Evolutionary conservation across 2,113 vertebrate genomes (phyloP).

Genomic region (Poeciliopsis prolifica): DNA sequence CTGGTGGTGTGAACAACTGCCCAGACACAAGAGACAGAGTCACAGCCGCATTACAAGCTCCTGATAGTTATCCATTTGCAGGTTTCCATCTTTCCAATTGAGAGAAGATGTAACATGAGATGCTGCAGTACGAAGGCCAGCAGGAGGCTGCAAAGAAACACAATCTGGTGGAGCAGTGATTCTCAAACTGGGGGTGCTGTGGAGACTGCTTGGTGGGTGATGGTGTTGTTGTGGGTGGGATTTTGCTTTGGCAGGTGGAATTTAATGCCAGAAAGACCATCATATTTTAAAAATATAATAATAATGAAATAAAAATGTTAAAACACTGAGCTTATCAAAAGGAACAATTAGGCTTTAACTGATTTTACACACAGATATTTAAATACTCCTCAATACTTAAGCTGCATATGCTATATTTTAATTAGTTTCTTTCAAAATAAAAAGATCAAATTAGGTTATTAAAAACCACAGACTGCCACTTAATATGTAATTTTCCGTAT

Average conservation of each 20-base stretch:
- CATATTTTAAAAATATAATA: neutral
- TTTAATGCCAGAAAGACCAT: neutral
- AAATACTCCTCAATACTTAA: too few species aligned
- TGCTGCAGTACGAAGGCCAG: neutral
- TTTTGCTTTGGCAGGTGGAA: neutral
- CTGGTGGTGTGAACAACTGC: conserved; percentile 87
- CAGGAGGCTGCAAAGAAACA: neutral
- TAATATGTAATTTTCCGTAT: too few species aligned
- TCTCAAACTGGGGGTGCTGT: neutral
- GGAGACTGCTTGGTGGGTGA: neutral
- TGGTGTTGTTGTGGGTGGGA: neutral
- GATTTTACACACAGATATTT: neutral
- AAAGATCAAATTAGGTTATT: neutral
- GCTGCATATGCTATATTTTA: neutral
- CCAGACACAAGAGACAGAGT: conserved; percentile 29
- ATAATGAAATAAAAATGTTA: neutral
- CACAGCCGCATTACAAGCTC: neutral
- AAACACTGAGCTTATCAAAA: neutral
- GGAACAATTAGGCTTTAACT: neutral
- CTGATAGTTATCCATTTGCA: neutral
- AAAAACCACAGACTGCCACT: too few species aligned
- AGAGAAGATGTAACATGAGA: neutral
- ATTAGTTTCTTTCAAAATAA: neutral
- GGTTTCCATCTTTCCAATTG: neutral
- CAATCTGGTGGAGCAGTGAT: neutral